Percentiles rank a stretch among this genome's conserved stretches.
Conservation (phyloP, 2,797 vertebrate genomes). For the Pantherophis alleghaniensis region DNA sequence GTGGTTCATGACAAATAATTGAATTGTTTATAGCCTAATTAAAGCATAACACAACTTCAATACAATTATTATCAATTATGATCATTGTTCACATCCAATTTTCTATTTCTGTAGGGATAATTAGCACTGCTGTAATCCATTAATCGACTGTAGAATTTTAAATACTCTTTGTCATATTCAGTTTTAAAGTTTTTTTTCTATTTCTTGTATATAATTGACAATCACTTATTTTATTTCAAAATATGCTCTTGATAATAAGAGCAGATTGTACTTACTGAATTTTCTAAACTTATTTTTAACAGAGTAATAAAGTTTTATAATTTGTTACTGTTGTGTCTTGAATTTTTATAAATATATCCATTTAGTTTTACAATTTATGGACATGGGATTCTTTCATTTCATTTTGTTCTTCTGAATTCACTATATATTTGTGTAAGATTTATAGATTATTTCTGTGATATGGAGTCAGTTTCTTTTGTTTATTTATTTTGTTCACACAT, state of each 20-base stretch:
- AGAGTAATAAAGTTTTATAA: conserved; percentile 73
- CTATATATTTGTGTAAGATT: neutral
- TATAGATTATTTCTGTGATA: neutral
- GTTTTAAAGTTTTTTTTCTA: conserved; percentile 39
- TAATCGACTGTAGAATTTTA: conserved; percentile 46
- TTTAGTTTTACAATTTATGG: neutral
- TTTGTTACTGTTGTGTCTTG: conserved; percentile 59
- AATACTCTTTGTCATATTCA: neutral
- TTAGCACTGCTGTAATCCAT: conserved; percentile 51
- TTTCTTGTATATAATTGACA: conserved; percentile 62
- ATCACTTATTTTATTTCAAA: conserved; percentile 58
- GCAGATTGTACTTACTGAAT: conserved; percentile 56
- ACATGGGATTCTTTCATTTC: neutral
- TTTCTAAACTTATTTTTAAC: conserved; percentile 64
- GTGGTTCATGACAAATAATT: neutral
- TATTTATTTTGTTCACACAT: neutral
- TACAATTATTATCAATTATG: neutral
- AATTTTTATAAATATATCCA: conserved; percentile 42
- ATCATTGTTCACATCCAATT: neutral
- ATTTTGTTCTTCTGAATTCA: neutral
- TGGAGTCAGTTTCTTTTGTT: neutral
- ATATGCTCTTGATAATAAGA: conserved; percentile 54
- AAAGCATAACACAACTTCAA: neutral
- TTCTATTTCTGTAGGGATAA: conserved; percentile 9
- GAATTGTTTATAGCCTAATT: neutral